Evolutionary conservation across 2,113 vertebrate species (phyloP).

Genomic region (Peromyscus californicus): DNA sequence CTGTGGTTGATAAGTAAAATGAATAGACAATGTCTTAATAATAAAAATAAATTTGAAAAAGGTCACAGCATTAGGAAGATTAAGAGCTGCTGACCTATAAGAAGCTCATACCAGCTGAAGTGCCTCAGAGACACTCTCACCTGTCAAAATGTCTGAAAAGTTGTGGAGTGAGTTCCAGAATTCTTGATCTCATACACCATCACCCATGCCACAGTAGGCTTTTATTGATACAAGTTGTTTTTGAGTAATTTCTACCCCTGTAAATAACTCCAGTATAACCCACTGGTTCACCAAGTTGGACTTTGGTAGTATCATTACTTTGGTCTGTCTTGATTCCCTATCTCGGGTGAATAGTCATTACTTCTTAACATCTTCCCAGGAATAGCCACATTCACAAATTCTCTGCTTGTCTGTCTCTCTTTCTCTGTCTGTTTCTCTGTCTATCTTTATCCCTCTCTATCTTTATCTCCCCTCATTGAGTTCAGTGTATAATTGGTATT

Average conservation of each 20-base stretch:
- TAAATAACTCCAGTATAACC: not conserved
- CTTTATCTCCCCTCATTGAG: not conserved
- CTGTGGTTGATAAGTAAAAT: too few relatives aligned
- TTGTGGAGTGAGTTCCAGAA: not conserved
- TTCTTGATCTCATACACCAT: not conserved
- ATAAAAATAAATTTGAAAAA: not conserved
- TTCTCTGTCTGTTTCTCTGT: not conserved
- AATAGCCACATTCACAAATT: not conserved
- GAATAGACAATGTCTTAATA: too few relatives aligned
- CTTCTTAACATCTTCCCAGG: not conserved
- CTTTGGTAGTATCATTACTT: not conserved
- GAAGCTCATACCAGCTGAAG: not conserved
- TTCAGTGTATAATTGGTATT: not conserved
- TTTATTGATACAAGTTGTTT: not conserved
- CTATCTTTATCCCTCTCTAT: rapidly evolving
- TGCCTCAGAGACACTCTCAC: not conserved
- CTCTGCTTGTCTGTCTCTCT: too few relatives aligned
- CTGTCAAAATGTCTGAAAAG: not conserved
- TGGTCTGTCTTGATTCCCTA: not conserved
- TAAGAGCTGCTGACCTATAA: not conserved
- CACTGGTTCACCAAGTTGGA: not conserved
- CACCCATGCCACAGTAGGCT: not conserved
- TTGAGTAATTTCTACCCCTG: not conserved
- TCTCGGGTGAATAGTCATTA: not conserved
- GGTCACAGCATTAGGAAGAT: not conserved